Percentiles rank a stretch among this genome's conserved stretches.
phyloP scores from a whole-genome alignment of 2,797 vertebrate genomes.

The Moxostoma hubbsi region DNA sequence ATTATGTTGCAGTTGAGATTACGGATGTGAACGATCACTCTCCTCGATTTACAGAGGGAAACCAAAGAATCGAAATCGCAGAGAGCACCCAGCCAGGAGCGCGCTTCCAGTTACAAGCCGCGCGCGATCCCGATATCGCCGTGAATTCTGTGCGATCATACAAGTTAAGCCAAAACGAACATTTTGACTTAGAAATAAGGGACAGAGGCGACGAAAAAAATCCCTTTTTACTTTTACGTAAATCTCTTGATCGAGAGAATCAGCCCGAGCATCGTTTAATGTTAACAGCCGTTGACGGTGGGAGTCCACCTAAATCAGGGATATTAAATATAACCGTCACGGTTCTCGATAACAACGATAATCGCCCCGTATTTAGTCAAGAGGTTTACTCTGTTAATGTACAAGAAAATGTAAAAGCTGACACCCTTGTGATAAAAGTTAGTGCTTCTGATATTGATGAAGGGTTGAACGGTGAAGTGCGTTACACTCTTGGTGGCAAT shows the following conservation, averaged over 20 bases:
- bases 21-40: conserved; percentile 65
- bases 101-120: conserved; percentile 59
- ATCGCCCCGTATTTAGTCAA: conserved; percentile 61
- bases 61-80: conserved; percentile 56
- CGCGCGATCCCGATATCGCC: conserved; percentile 59
- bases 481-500: conserved; percentile 47
- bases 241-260: conserved; percentile 56
- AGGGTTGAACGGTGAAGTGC: conserved; percentile 58
- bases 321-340: conserved; percentile 48
- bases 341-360: conserved; percentile 61
- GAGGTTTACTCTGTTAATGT: conserved; percentile 54
- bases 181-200: conserved; percentile 63
- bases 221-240: conserved; percentile 53
- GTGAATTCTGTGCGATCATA: conserved; percentile 60
- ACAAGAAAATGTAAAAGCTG: conserved; percentile 53
- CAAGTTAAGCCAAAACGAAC: conserved; percentile 61
- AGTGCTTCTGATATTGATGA: conserved; percentile 63
- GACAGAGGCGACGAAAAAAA: conserved; percentile 57
- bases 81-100: conserved; percentile 55
- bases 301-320: conserved; percentile 53
- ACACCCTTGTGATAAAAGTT: conserved; percentile 53
- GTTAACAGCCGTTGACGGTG: conserved; percentile 62
- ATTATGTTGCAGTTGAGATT: conserved; percentile 60
- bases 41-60: conserved; percentile 52
- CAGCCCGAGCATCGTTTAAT: conserved; percentile 40